A percentile compares a stretch with the other conserved stretches of the same genome.
phyloP scores from a whole-genome alignment of 1,140 invertebrate genomes.

The Oedothorax gibbosus region DNA sequence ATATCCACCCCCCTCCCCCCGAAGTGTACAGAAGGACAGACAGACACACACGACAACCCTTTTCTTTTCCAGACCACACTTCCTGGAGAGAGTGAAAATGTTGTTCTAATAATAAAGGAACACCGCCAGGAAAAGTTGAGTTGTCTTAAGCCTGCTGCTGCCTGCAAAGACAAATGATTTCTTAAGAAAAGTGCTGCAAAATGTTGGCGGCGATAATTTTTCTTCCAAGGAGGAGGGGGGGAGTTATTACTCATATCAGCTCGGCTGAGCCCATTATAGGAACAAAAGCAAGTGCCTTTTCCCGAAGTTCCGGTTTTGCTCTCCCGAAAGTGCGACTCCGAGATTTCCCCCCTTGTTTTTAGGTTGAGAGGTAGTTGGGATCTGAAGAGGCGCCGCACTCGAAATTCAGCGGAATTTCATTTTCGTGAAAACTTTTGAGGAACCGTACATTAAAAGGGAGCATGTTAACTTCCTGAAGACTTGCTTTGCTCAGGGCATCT shows the following conservation, averaged over 20 bases:
- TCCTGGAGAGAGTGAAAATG: constrained; percentile 20
- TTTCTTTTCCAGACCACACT: constrained; percentile 46
- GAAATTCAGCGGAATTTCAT: no score
- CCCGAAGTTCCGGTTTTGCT: constrained; percentile 9
- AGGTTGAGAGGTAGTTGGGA: constrained; percentile 11
- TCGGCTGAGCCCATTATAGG: constrained; percentile 36
- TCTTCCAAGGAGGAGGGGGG: constrained; percentile 15
- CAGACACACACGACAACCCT: constrained; percentile 45
- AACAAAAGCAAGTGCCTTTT: neutral
- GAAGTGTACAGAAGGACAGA: constrained; percentile 30
- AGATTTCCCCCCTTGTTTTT: constrained; percentile 26
- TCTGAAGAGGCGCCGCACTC: constrained; percentile 1
- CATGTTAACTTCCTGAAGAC: no score
- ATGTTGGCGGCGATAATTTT: constrained; percentile 56
- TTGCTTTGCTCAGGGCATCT: no score
- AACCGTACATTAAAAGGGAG: no score
- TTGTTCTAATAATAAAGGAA: no score
- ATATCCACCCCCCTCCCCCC: constrained; percentile 47
- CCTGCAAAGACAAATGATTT: constrained; percentile 57
- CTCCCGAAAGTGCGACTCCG: constrained; percentile 24
- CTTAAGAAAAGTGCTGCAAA: constrained; percentile 55
- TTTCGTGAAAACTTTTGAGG: no score
- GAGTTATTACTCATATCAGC: constrained; percentile 50
- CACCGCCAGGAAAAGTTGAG: neutral
- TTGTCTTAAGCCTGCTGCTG: neutral